Percentiles rank a stretch among this genome's conserved stretches.
Conservation (phyloP, 1,140 invertebrate species). For the Brachionus paranguensis region DNA sequence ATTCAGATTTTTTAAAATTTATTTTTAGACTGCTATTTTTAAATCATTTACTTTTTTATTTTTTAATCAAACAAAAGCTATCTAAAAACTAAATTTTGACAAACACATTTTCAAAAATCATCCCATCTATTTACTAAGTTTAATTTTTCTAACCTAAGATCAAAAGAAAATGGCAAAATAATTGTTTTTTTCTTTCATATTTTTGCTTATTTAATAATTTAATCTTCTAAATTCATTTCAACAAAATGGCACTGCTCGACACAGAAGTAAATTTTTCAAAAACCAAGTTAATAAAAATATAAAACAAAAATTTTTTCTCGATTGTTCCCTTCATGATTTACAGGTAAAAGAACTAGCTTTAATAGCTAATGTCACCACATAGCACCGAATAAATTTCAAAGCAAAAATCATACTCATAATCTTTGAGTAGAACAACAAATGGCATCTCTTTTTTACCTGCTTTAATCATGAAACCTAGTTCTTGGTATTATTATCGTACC, state of each 20-base stretch:
- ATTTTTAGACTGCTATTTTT: too few relatives aligned
- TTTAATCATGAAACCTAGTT: neutral
- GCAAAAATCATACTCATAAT: neutral
- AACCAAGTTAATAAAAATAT: slow-evolving; percentile 2
- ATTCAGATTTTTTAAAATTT: too few relatives aligned
- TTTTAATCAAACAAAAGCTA: too few relatives aligned
- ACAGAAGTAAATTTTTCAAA: neutral
- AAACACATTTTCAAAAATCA: too few relatives aligned
- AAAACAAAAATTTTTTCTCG: neutral
- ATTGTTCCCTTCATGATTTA: neutral
- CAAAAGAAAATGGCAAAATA: too few relatives aligned
- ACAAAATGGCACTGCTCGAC: neutral
- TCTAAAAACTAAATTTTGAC: too few relatives aligned
- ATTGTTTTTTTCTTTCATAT: too few relatives aligned
- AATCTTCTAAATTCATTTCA: neutral
- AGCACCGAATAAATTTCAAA: neutral
- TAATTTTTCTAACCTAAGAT: too few relatives aligned
- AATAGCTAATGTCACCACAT: neutral
- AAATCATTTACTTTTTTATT: too few relatives aligned
- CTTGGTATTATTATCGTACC: neutral
- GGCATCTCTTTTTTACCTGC: neutral
- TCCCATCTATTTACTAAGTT: too few relatives aligned
- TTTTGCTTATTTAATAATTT: too few relatives aligned
- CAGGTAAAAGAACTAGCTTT: neutral
- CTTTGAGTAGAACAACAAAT: neutral